Evolutionary conservation across 2,797 vertebrate genomes (phyloP), one percentile per base, ranked within the genome.

Genomic region (Neosilurus hyrtlii): DNA sequence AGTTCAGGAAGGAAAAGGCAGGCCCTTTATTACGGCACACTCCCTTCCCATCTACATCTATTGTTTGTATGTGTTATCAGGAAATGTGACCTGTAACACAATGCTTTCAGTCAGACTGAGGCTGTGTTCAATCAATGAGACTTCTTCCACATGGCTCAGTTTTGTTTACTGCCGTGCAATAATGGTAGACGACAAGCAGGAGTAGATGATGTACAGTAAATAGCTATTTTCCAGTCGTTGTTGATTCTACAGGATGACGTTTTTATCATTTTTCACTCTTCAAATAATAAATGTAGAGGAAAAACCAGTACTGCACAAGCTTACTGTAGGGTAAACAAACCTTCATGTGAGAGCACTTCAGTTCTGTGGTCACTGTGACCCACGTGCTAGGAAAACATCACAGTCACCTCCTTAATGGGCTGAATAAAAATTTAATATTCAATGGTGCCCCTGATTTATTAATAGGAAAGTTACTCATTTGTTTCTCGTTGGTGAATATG

Each of bases 1-100:
- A 22, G 6, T 73, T 16, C 52, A 79, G 77, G 70, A 82, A 82
- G 81, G 84, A 82, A 72, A 80, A 43, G 68, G 81, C 43, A 52
- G 61, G 70, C 35, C 71, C 22, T 59, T 43, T 74, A 20, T 73
- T 67, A 26, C 52, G 51, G 77, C 70, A 56, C 57, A 63, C 74
- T 79, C 67, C 80, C 52, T 37, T n/a, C 24, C 73, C 35, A 57
- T 66, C 24, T 20, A 59, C 51, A 59, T 54, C 30, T 80, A 83
- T 79, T 79, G 49, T 83, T 35, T 54, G 30, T 10, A 20, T 43
- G 57, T 16, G 16, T 12, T 24, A 49, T 74, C 35, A 65, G 24
- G 61, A 20, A 37, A 9, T 24, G 18, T 61, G 22, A 30, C 52
- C 1, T 56, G 15, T 75, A 74, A 24, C 7, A 6, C 61, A 51